These are phyloP conservation scores for Dallia pectoralis DNA, from an alignment of 2,797 vertebrate species.

Conservation along the genomic window DNA sequence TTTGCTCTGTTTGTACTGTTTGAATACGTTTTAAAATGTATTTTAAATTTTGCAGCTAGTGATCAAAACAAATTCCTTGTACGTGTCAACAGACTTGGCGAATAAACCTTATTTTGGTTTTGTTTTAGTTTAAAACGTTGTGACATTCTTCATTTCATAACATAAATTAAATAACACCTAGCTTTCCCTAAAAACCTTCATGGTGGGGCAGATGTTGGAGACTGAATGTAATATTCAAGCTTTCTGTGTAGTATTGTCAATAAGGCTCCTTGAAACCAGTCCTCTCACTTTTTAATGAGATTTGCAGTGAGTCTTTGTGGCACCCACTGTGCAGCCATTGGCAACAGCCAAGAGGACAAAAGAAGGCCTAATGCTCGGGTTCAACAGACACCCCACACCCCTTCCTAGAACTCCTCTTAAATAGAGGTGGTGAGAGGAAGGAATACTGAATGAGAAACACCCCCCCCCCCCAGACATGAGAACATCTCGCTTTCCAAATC, in stretches of 20 bases:
- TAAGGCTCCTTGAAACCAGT: background rate
- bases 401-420: background rate
- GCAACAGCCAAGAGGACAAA: conserved; percentile 5
- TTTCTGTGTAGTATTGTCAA: background rate
- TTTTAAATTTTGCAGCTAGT: no score
- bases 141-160: no score
- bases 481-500: background rate
- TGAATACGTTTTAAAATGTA: no score
- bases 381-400: background rate
- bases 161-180: no score
- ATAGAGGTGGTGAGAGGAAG: background rate
- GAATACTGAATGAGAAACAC: background rate
- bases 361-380: background rate
- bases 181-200: no score
- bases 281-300: conserved; percentile 15
- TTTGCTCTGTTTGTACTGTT: no score
- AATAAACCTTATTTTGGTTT: no score
- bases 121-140: no score
- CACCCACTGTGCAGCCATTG: background rate
- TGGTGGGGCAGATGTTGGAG: background rate
- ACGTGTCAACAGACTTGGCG: no score
- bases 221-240: background rate
- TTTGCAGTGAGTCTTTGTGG: conserved; percentile 3
- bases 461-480: background rate
- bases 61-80: no score